Base-by-base conservation (phyloP, 92 coral and sea anemone genomes). In the Epizoanthus fatuus region DNA sequence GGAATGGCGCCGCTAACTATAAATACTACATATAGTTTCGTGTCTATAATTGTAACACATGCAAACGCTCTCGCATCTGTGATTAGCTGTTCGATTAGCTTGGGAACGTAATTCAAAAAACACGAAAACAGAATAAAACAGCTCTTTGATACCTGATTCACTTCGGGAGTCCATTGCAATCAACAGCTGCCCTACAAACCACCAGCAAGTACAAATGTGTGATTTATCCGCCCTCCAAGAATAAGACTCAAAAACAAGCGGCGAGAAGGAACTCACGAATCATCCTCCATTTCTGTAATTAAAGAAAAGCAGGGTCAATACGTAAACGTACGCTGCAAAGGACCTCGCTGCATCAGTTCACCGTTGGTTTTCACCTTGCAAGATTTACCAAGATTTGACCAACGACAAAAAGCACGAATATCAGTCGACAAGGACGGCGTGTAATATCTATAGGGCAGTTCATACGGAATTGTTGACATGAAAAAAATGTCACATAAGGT, bases 381-480 rank as follows among this genome's bases (percentile, higher is more conserved):
- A n/a, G 17, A 76, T 59, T 37, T 19, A 77, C 56, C 20, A 44
- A 77, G 52, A 59, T 56, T 42, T 42, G 51, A 19, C 49, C 38
- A 77, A 44, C 40, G 51, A 42, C n/a, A 60, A 13, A 77, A 77
- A 9, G 70, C 53, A 49, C 58, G 57, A 56, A 77, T 77, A 77
- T 59, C 70, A 44, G 69, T 62, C 69, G 47, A 77, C 69, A 59
- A 77, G 71, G 44, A 77, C 70, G 82, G 65, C 39, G 69, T 77
- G 70, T 54, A 77, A 77, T 59, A 77, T 77, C 71, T 77, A 39
- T 77, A 32, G 59, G 82, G 82, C 82, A 59, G 55, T 77, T 74
- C 47, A 74, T 42, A 59, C 81, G 81, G 81, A 58, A 72, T 84
- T 84, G 88, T 84, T 84, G 88, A 84, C 88, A 84, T 84, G 72